Base-by-base conservation (phyloP, 1,140 invertebrate genomes). In the Drosophila watanabei region DNA sequence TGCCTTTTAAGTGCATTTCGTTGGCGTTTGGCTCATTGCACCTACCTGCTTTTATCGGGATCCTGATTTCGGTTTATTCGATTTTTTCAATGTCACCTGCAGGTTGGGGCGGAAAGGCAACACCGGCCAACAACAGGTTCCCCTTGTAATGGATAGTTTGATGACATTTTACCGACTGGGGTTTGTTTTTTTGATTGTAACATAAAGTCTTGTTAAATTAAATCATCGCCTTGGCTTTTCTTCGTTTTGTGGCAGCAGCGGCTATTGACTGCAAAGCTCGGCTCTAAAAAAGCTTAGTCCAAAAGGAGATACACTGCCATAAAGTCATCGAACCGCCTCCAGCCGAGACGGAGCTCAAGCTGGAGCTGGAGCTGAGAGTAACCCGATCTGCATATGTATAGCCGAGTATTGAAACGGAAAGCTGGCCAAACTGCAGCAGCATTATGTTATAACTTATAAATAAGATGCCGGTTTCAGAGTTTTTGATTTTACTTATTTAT, bases 141-240 rank as follows among this genome's bases (percentile, higher is more conserved):
- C 33, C 49, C 48, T 41, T 62, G 57, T 41, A 80, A 41, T 45
- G 18, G 9, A 45, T 45, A 82, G 82, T 82, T 86, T 85, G 64
- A 82, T 70, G 82, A 85, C 82, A 79, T 79, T 82, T 60, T 13
- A 41, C 52, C 52, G 28, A 63, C 41, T 58, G 30, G 33, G 20
- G 37, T 75, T 48, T n/a, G 64, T 62, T 71, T 81, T 54, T 49
- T 77, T 58, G 64, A 54, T 64, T 80, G 35, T 57, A 24, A 24
- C 24, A 24, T 24, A 39, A 24, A 24, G 20, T 69, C 54, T 49
- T 66, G 68, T 62, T 59, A 56, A 77, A 76, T 70, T 30, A 57
- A 71, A 71, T 71, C 64, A 68, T 60, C 52, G 45, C 6, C 10
- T 43, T 51, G 37, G 51, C 24, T 61, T 61, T 61, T 57, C 52